Evolutionary conservation across 2,113 vertebrate genomes (phyloP).

Genomic region (Syrrhaptes paradoxus): DNA sequence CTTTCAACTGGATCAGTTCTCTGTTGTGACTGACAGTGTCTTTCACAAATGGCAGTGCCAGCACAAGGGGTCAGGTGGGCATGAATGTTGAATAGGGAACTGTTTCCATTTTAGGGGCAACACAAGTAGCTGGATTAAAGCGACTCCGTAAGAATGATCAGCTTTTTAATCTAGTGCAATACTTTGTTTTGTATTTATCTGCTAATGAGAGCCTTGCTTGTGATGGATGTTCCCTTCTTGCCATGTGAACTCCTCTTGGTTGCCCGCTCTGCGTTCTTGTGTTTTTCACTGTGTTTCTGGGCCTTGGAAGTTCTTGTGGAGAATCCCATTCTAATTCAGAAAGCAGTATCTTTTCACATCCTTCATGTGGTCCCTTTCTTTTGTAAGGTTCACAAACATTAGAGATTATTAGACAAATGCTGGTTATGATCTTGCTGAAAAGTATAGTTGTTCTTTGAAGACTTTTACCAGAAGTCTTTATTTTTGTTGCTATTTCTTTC

Average conservation of each 20-base stretch:
- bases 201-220: not conserved
- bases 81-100: not conserved
- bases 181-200: not conserved
- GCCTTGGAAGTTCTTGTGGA: not conserved
- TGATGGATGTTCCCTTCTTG: not conserved
- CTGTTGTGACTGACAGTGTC: not conserved
- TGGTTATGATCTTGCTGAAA: not conserved
- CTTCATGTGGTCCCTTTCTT: not conserved
- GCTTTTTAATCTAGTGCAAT: not conserved
- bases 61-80: not conserved
- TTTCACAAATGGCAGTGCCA: not conserved
- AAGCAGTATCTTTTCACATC: not conserved
- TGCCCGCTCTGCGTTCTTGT: not conserved
- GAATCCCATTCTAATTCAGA: not conserved
- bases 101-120: not conserved
- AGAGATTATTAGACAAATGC: not conserved
- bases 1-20: not conserved
- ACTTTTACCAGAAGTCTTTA: not conserved
- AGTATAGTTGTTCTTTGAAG: not conserved
- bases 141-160: not conserved
- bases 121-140: not conserved
- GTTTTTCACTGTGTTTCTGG: accelerated
- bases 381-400: not conserved
- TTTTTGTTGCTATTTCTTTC: not conserved
- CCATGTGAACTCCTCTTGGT: not conserved